Evolutionary conservation across 2,797 vertebrate genomes (phyloP), one percentile per base, ranked within the genome.

Genomic region (Eleutherodactylus coqui): DNA sequence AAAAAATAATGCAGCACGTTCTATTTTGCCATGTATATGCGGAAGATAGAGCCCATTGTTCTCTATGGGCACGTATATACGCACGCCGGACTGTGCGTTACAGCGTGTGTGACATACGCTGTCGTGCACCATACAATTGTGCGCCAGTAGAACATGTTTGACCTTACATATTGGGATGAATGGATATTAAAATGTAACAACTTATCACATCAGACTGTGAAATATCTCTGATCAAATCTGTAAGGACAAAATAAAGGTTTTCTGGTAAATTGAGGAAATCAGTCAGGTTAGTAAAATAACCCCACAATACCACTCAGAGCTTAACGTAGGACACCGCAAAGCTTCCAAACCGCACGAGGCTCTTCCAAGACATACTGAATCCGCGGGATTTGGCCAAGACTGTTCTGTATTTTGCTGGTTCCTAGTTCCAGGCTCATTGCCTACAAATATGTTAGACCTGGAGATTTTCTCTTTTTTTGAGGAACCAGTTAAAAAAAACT

Each of bases 361-460:
- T 67, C 78, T 47, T 80, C 78, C 78, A 80, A 80, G 58, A 67
- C 78, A 80, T 62, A 47, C 78, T 80, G 78, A 80, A 45, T 34
- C 55, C 27, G 29, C 27, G 34, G 58, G 77, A 80, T 67, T 67
- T 80, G 36, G 24, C 78, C 41, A 67, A 43, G 27, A 45, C 7
- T 29, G 24, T 27, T 14, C n/a, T 32, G 9, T 79, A 41, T 45
- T 79, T 62, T n/a, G 11, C 19, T 55, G 36, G 32, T 41, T 78
- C 19, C 10, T 19, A 32, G 47, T 76, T 76, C 45, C 19, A 53
- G 47, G 17, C 8, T 47, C 17, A 41, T 41, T 55, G 21, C 34
- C 51, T 60, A 4, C 11, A 38, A 55, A 36, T 53, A 36, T 24
- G 32, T 55, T 36, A 76, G 47, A 34, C 24, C 29, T 53, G 29